These are phyloP conservation scores for Andricus curvator DNA, from an alignment of 2,888 invertebrate genomes.

Conservation along the genomic window DNA sequence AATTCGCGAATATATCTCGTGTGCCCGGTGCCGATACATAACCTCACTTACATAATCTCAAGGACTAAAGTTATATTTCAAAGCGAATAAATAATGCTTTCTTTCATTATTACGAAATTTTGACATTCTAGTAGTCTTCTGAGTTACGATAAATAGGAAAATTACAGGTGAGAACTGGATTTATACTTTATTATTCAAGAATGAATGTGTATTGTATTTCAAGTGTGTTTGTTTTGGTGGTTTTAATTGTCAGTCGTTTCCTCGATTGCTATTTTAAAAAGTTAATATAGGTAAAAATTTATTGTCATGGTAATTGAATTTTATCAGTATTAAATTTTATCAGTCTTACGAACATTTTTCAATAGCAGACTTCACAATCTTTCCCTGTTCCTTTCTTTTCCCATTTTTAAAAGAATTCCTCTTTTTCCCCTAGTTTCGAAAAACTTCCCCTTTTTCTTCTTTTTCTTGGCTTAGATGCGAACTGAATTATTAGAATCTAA, in stretches of 20 bases:
- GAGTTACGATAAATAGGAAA: neutral
- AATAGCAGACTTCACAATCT: no score
- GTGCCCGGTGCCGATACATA: neutral
- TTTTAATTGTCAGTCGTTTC: neutral
- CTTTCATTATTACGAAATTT: conserved; percentile 2
- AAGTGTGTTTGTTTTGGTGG: neutral
- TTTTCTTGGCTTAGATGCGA: no score
- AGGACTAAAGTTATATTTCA: neutral
- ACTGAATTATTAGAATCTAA: no score
- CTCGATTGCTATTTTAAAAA: neutral
- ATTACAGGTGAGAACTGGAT: neutral
- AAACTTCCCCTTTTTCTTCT: no score
- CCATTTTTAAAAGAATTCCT: no score
- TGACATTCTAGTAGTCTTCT: neutral
- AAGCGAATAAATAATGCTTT: neutral
- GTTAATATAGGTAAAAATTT: no score
- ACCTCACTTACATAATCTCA: conserved; percentile 39
- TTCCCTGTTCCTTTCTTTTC: no score
- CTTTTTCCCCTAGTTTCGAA: no score
- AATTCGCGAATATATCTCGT: neutral
- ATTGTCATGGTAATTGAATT: neutral
- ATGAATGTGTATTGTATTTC: neutral
- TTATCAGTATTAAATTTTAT: neutral
- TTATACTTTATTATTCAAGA: neutral
- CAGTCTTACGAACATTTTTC: neutral